These are phyloP conservation scores for Heteromurus nitidus DNA, from an alignment of 2,888 invertebrate genomes.

Conservation along the genomic window DNA sequence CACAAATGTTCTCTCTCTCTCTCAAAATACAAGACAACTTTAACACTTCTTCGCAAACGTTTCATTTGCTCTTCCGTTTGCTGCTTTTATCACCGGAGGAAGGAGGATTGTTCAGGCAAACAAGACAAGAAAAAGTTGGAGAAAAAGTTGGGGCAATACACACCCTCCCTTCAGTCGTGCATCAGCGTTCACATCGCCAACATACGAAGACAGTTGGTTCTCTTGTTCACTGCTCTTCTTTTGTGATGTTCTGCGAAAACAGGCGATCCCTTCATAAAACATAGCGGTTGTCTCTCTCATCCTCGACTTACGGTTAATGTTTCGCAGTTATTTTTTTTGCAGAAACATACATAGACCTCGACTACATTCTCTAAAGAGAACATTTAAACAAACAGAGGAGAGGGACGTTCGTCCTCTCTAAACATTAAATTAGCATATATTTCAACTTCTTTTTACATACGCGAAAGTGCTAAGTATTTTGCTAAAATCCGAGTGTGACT, in stretches of 20 bases:
- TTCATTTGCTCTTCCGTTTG: too few species aligned
- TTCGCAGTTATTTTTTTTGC: slow-evolving; percentile 6
- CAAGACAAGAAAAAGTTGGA: neutral
- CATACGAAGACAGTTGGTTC: slow-evolving; percentile 15
- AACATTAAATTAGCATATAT: neutral
- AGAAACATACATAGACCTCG: neutral
- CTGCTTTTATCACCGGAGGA: too few species aligned
- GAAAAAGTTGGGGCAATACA: slow-evolving; percentile 31
- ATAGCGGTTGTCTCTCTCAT: neutral
- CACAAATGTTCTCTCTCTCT: neutral
- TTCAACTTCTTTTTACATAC: too few species aligned
- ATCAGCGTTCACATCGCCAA: slow-evolving; percentile 26
- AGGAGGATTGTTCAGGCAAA: neutral
- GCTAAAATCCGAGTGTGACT: too few species aligned
- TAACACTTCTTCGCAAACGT: too few species aligned
- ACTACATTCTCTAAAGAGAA: neutral
- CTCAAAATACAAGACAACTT: neutral
- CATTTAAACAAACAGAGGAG: too few species aligned
- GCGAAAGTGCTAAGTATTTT: too few species aligned
- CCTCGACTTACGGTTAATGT: neutral
- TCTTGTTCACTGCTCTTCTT: neutral
- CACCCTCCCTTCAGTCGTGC: slow-evolving; percentile 39
- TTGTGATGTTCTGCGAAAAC: neutral
- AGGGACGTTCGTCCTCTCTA: too few species aligned
- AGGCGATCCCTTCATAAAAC: neutral